These are phyloP conservation scores for Zygothrica quintamaculata DNA, from an alignment of 2,888 invertebrate species.

Conservation along the genomic window DNA sequence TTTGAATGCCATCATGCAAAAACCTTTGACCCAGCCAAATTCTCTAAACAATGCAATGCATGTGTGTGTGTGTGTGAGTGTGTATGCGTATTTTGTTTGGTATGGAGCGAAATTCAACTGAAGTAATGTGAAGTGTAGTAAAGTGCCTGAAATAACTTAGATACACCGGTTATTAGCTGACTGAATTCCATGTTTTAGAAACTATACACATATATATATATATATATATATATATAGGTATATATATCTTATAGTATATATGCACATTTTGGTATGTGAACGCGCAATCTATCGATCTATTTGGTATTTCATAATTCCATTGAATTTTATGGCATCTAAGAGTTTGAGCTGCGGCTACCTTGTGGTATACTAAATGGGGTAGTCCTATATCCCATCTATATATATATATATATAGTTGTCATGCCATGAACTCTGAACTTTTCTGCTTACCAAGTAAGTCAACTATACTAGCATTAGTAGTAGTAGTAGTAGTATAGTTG, in stretches of 20 bases:
- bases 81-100: too few species aligned
- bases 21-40: not conserved
- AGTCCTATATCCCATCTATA: not conserved
- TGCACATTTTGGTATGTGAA: slow-evolving; percentile 8
- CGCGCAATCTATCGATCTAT: slow-evolving; percentile 46
- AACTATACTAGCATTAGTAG: too few species aligned
- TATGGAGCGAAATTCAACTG: too few species aligned
- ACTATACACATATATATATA: too few species aligned
- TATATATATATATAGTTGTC: slow-evolving; percentile 14
- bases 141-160: not conserved
- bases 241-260: not conserved
- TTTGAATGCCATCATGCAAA: slow-evolving; percentile 5
- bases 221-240: too few species aligned
- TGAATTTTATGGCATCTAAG: not conserved
- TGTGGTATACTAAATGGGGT: slow-evolving; percentile 39
- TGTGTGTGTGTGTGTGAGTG: too few species aligned
- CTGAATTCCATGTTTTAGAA: not conserved
- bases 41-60: too few species aligned
- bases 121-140: too few species aligned
- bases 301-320: not conserved
- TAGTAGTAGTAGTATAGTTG: too few species aligned
- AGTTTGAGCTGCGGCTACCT: slow-evolving; percentile 35
- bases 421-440: not conserved
- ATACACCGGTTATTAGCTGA: not conserved
- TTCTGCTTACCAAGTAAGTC: too few species aligned